These are phyloP conservation scores for Apocheima hispidaria DNA, from an alignment of 2,888 invertebrate genomes.

Conservation along the genomic window DNA sequence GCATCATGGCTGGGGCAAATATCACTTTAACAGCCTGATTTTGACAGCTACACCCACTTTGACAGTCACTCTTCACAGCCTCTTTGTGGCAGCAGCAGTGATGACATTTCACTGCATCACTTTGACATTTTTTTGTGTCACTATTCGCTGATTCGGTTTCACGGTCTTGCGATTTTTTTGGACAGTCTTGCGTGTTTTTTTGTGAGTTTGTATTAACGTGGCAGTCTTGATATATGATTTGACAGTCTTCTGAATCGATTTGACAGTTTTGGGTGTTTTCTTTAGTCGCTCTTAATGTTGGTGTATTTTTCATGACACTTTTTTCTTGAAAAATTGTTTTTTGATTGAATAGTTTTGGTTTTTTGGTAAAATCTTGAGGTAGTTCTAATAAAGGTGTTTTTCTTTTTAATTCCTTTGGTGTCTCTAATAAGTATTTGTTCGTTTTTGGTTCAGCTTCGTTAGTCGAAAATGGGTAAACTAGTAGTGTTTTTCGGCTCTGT, in stretches of 20 bases:
- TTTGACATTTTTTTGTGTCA: slow-evolving; percentile 27
- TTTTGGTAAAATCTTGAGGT: slow-evolving; percentile 66
- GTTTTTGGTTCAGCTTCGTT: slow-evolving; percentile 49
- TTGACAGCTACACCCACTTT: slow-evolving; percentile 52
- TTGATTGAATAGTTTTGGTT: slow-evolving; percentile 62
- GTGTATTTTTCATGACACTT: slow-evolving; percentile 31
- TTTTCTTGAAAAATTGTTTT: slow-evolving; percentile 25
- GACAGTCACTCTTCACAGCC: slow-evolving; percentile 45
- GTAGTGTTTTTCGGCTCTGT: slow-evolving; percentile 62
- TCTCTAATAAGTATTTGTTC: slow-evolving; percentile 72
- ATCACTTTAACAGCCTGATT: slow-evolving; percentile 71
- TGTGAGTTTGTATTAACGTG: not conserved
- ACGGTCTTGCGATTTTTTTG: slow-evolving; percentile 1
- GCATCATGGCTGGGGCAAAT: slow-evolving; percentile 78
- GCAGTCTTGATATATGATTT: not conserved
- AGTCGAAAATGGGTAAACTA: slow-evolving; percentile 68
- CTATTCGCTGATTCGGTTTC: slow-evolving; percentile 14
- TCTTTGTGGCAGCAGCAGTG: slow-evolving; percentile 39
- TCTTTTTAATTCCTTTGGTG: slow-evolving; percentile 72
- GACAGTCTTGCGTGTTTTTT: not conserved
- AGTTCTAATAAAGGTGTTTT: slow-evolving; percentile 69
- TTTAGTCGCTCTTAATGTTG: slow-evolving; percentile 6
- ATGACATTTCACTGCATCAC: slow-evolving; percentile 41
- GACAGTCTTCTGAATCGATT: not conserved
- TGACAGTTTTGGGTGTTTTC: not conserved